Percentiles rank a stretch among this genome's conserved stretches.
Conservation (phyloP, 2,888 invertebrate genomes). For the Syritta pipiens region DNA sequence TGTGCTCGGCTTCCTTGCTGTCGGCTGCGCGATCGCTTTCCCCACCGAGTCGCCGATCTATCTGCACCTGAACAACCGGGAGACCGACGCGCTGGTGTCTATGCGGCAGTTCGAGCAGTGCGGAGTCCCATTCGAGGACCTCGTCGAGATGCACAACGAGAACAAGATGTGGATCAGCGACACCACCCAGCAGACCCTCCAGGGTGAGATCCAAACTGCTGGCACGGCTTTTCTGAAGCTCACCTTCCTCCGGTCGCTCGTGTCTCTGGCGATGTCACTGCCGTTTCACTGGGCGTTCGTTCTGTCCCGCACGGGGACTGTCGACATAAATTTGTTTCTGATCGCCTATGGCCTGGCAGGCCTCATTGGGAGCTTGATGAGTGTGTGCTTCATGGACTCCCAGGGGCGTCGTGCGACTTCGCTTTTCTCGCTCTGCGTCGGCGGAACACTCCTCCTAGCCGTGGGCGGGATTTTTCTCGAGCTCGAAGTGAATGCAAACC, state of each 20-base stretch:
- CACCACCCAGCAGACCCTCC: slow-evolving; percentile 29
- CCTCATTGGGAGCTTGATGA: slow-evolving; percentile 73
- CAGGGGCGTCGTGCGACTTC: slow-evolving; percentile 74
- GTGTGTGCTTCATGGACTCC: slow-evolving; percentile 74
- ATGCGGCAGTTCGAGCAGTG: slow-evolving; percentile 59
- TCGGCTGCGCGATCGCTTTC: slow-evolving; percentile 72
- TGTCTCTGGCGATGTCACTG: slow-evolving; percentile 73
- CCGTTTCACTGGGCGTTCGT: slow-evolving; percentile 76
- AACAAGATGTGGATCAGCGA: slow-evolving; percentile 51
- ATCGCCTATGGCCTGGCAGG: slow-evolving; percentile 68
- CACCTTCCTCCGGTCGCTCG: slow-evolving; percentile 73
- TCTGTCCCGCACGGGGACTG: slow-evolving; percentile 73
- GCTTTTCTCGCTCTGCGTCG: slow-evolving; percentile 72
- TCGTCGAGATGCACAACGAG: slow-evolving; percentile 48
- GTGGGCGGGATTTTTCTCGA: slow-evolving; percentile 75
- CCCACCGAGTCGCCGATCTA: slow-evolving; percentile 74
- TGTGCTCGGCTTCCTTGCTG: slow-evolving; percentile 72
- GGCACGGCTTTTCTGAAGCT: slow-evolving; percentile 70
- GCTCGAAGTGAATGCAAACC: slow-evolving; percentile 48
- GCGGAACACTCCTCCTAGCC: slow-evolving; percentile 74
- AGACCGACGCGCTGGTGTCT: slow-evolving; percentile 71
- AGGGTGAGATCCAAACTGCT: slow-evolving; percentile 41
- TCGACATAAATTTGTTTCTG: slow-evolving; percentile 71
- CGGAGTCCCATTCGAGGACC: slow-evolving; percentile 21
- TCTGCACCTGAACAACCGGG: slow-evolving; percentile 73